These are phyloP conservation scores for Cololabis saira DNA, from an alignment of 2,113 vertebrate species.

Conservation along the genomic window DNA sequence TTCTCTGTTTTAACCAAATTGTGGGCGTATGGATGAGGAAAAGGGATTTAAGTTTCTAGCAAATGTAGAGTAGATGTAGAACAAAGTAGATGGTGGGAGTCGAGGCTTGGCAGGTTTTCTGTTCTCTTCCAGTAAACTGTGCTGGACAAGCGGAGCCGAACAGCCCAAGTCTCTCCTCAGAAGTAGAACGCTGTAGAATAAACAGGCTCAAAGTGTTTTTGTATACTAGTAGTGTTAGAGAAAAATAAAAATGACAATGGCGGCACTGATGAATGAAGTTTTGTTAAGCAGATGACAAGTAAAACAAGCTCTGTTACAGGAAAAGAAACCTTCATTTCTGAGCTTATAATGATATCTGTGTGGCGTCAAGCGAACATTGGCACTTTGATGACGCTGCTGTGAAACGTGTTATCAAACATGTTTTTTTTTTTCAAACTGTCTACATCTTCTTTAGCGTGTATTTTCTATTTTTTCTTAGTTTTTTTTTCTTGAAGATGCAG, in stretches of 20 bases:
- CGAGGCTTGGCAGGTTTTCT: conserved; percentile 15
- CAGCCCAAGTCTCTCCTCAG: conserved; percentile 20
- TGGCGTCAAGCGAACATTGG: conserved; percentile 6
- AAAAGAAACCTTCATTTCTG: not conserved
- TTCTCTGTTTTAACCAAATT: conserved; percentile 76
- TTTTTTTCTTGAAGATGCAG: not conserved
- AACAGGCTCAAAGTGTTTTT: conserved; percentile 38
- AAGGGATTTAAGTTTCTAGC: conserved; percentile 74
- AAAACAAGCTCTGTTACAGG: conserved; percentile 27
- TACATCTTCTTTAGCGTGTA: conserved; percentile 17
- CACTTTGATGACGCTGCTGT: conserved; percentile 36
- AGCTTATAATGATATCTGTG: conserved; percentile 12
- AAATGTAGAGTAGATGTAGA: conserved; percentile 61
- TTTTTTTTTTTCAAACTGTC: conserved; percentile 17
- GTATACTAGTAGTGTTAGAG: conserved; percentile 50
- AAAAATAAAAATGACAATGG: conserved; percentile 27
- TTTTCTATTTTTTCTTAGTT: conserved; percentile 1
- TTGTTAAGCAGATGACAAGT: conserved; percentile 37
- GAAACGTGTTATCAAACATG: conserved; percentile 27
- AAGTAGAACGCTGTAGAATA: conserved; percentile 27
- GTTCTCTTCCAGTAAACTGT: conserved; percentile 1
- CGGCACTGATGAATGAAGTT: conserved; percentile 38
- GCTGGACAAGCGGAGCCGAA: conserved; percentile 23
- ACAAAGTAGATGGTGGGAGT: conserved; percentile 32
- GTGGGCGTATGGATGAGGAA: conserved; percentile 76